A percentile compares a stretch with the other conserved stretches of the same genome.
Evolutionary conservation across 2,797 vertebrate genomes (phyloP).

Genomic region (Hozukius guyotensis): DNA sequence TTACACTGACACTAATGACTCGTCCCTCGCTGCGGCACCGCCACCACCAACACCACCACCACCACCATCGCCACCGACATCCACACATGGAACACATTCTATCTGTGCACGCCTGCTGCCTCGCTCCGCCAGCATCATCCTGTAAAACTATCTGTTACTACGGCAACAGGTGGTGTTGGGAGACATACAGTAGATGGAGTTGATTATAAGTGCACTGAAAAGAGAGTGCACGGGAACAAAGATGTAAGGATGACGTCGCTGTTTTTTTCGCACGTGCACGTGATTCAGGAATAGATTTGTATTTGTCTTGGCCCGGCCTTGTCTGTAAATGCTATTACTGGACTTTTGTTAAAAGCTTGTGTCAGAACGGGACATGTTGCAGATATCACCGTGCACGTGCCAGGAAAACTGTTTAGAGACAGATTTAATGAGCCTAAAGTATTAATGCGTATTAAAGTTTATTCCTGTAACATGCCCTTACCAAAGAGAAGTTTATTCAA

Average conservation of each 20-base stretch:
- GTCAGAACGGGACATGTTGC: constrained; percentile 49
- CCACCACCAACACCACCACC: background rate
- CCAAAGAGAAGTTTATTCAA: too few relatives aligned
- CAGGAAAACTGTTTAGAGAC: constrained; percentile 44
- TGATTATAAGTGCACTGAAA: constrained; percentile 24
- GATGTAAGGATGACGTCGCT: constrained; percentile 55
- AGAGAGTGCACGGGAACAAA: background rate
- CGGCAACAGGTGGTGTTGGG: constrained; percentile 47
- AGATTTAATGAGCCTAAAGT: constrained; percentile 36
- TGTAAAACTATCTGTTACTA: constrained; percentile 62
- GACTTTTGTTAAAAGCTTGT: constrained; percentile 36
- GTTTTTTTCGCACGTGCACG: constrained; percentile 31
- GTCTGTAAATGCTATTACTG: constrained; percentile 9
- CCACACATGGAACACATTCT: constrained; percentile 69
- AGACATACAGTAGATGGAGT: constrained; percentile 18
- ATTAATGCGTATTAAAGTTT: constrained; percentile 16
- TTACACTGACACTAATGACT: constrained; percentile 54
- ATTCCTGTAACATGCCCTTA: too few relatives aligned
- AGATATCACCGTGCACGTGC: constrained; percentile 42
- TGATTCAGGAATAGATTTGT: constrained; percentile 31
- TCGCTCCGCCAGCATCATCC: constrained; percentile 22
- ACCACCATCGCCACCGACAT: background rate
- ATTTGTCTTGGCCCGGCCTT: constrained; percentile 51
- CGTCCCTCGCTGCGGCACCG: constrained; percentile 25
- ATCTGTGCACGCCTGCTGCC: constrained; percentile 11